phyloP scores from a whole-genome alignment of 2,113 vertebrate genomes.

The Lepus europaeus region DNA sequence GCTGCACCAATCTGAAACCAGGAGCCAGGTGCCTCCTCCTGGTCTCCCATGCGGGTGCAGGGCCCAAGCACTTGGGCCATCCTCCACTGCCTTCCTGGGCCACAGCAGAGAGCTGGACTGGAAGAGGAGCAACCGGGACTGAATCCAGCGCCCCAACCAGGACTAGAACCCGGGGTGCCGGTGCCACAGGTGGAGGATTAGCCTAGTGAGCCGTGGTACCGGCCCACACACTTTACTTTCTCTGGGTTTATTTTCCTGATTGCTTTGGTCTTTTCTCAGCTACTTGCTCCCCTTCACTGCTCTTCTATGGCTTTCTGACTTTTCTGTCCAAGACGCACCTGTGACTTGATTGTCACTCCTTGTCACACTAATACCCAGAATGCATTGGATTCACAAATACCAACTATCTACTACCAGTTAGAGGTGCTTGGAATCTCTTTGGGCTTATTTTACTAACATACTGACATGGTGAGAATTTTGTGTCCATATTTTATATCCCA shows the following conservation, averaged over 20 bases:
- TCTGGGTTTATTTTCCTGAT: neutral
- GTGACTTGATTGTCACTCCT: slow-evolving; percentile 9
- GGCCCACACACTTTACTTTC: neutral
- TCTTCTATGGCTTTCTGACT: neutral
- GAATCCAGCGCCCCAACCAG: no score
- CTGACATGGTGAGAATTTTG: slow-evolving; percentile 25
- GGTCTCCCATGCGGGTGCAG: no score
- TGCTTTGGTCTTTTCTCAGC: slow-evolving; percentile 15
- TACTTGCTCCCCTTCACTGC: neutral
- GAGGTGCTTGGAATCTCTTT: slow-evolving; percentile 11
- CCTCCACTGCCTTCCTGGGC: no score
- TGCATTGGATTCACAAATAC: slow-evolving; percentile 15
- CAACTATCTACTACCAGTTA: slow-evolving; percentile 2
- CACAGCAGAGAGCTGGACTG: no score
- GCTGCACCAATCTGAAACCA: no score
- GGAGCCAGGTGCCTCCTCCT: no score
- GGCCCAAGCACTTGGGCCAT: no score
- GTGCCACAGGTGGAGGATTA: no score
- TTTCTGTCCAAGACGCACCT: neutral
- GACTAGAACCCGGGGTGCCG: no score
- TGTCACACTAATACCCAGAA: neutral
- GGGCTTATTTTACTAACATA: slow-evolving; percentile 37
- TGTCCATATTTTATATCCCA: neutral
- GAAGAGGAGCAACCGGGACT: no score
- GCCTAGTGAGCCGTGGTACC: no score